Evolutionary conservation across 2,888 invertebrate species (phyloP).

Genomic region (Cyrtodaria siliqua): DNA sequence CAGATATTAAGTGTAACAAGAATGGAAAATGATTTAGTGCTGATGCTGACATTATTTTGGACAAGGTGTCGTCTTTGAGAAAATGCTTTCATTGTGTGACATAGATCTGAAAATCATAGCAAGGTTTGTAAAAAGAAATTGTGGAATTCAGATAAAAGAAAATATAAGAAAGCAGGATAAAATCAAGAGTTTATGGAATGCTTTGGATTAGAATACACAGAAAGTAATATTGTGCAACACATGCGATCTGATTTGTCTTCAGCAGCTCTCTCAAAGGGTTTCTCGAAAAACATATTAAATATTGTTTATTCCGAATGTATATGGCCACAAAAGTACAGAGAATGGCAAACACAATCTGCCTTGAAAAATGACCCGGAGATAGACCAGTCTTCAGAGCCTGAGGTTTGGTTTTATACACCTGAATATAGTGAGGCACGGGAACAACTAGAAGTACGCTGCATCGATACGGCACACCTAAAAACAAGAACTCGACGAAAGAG

Average conservation of each 20-base stretch:
- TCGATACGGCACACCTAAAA: constrained; percentile 42
- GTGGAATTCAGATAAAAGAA: constrained; percentile 12
- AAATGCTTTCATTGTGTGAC: constrained; percentile 1
- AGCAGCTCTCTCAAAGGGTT: not conserved
- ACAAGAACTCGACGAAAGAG: constrained; percentile 39
- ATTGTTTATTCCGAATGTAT: constrained; percentile 19
- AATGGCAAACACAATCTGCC: constrained; percentile 21
- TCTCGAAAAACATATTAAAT: too few species aligned
- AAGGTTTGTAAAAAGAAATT: constrained; percentile 23
- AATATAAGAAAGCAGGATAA: constrained; percentile 5
- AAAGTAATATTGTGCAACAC: constrained; percentile 22
- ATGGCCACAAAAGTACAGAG: constrained; percentile 31
- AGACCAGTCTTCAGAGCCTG: too few species aligned
- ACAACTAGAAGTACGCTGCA: constrained; percentile 51
- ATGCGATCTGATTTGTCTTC: constrained; percentile 4
- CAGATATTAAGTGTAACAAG: constrained; percentile 16
- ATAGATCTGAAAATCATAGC: constrained; percentile 17
- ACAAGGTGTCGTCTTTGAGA: not conserved
- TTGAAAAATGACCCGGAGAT: too few species aligned
- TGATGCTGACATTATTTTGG: not conserved
- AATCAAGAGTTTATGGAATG: too few species aligned
- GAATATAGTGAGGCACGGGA: too few species aligned
- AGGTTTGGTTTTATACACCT: too few species aligned
- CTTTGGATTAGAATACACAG: constrained; percentile 29
- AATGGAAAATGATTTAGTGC: constrained; percentile 10